These are phyloP conservation scores for Aldabrachelys gigantea DNA, from an alignment of 2,113 vertebrate genomes.

Conservation along the genomic window DNA sequence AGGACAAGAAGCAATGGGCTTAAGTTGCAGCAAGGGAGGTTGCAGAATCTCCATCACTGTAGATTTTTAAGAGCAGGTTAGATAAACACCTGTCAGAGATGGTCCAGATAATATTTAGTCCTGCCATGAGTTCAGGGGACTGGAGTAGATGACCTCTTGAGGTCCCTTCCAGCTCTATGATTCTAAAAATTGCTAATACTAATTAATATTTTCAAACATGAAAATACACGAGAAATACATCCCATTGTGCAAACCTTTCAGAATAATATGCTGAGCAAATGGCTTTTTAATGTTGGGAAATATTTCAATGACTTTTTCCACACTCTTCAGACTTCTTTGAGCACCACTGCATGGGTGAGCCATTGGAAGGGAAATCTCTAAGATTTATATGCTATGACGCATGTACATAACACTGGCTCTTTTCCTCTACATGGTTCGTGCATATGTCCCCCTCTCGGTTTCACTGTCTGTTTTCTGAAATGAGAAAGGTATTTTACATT, in stretches of 20 bases:
- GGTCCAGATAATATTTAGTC: no score
- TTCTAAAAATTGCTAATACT: not conserved
- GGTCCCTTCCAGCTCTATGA: no score
- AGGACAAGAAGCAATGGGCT: no score
- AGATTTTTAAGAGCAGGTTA: no score
- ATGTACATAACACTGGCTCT: not conserved
- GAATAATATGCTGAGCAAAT: accelerated
- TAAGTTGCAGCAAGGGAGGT: no score
- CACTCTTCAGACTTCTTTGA: not conserved
- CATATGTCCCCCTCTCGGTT: accelerated
- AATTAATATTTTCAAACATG: not conserved
- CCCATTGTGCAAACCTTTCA: not conserved
- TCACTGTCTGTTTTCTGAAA: not conserved
- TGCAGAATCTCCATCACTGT: no score
- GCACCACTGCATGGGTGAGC: not conserved
- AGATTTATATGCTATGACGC: accelerated
- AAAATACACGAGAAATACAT: not conserved
- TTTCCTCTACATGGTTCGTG: accelerated
- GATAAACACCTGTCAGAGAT: no score
- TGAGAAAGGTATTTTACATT: not conserved
- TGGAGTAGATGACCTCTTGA: no score
- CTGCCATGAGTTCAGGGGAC: no score
- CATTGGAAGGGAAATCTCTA: accelerated
- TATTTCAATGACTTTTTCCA: not conserved
- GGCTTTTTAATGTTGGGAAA: not conserved